Conservation (phyloP, 2,888 invertebrate species). For the Athalia rosae region DNA sequence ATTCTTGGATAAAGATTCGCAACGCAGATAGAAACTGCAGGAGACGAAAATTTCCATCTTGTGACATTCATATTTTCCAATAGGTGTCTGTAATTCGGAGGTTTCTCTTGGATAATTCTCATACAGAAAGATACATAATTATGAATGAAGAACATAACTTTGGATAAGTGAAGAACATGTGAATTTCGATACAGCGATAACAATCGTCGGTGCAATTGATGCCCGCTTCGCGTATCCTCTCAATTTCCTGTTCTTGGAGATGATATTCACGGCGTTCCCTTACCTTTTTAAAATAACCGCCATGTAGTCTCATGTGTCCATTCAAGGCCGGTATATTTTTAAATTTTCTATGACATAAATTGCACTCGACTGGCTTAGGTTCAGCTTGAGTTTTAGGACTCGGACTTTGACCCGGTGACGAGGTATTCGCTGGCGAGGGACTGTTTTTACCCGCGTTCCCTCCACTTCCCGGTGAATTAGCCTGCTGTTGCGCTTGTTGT, state of each 20-base stretch:
- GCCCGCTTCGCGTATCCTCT: not conserved
- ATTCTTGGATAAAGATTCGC: not conserved
- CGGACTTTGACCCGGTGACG: slow-evolving; percentile 62
- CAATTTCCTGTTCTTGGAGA: not conserved
- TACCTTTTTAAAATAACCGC: slow-evolving; percentile 97
- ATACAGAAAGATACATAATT: not conserved
- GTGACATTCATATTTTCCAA: too few species aligned
- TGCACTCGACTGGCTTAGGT: slow-evolving; percentile 94
- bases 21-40: not conserved
- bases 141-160: too few species aligned
- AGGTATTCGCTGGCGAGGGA: slow-evolving; percentile 66
- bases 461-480: slow-evolving; percentile 68
- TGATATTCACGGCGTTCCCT: slow-evolving; percentile 16
- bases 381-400: slow-evolving; percentile 75
- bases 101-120: too few species aligned
- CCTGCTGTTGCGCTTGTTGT: slow-evolving; percentile 63
- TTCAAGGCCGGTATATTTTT: slow-evolving; percentile 98
- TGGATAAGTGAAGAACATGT: too few species aligned
- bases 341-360: slow-evolving; percentile 95
- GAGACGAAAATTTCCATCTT: not conserved
- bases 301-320: slow-evolving; percentile 98
- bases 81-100: too few species aligned
- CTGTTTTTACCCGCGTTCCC: slow-evolving; percentile 67
- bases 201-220: not conserved
- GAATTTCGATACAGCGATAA: too few species aligned